Evolutionary conservation across 2,797 vertebrate genomes (phyloP).

Genomic region (Pseudochromis fuscus): DNA sequence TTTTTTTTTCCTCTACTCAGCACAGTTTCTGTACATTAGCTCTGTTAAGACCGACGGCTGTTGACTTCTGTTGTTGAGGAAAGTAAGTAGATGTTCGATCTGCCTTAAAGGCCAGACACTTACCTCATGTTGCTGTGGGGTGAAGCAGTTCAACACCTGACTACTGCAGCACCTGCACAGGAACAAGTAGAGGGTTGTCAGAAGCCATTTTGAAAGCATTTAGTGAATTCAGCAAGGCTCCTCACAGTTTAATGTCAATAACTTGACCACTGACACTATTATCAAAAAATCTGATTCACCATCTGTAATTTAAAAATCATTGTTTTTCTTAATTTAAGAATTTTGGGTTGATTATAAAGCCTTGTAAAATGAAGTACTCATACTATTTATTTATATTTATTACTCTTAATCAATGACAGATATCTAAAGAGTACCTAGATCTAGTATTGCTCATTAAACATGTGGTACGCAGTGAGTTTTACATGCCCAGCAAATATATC

Average conservation of each 20-base stretch:
- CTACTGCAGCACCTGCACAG: conserved; percentile 26
- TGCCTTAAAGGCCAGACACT: conserved; percentile 30
- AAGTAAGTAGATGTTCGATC: conserved; percentile 22
- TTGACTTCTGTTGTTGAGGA: background rate
- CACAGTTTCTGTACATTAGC: background rate
- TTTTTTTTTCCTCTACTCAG: background rate
- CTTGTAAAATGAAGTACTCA: background rate
- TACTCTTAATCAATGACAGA: background rate
- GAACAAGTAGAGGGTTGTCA: conserved; percentile 41
- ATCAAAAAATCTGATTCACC: conserved; percentile 5
- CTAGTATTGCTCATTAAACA: background rate
- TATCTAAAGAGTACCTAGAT: background rate
- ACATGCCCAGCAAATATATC: background rate
- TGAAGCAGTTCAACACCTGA: conserved; percentile 22
- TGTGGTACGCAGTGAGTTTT: background rate
- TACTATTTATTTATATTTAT: background rate
- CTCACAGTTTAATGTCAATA: conserved; percentile 28
- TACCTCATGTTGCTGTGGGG: conserved; percentile 30
- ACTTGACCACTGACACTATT: conserved; percentile 11
- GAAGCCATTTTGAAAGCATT: conserved; percentile 47
- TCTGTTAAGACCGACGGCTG: conserved; percentile 28
- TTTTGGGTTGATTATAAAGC: background rate
- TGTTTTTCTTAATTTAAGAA: background rate
- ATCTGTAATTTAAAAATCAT: background rate
- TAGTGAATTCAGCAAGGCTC: conserved; percentile 31